Evolutionary conservation across 2,888 invertebrate species (phyloP).

Genomic region (Phengaris arion): DNA sequence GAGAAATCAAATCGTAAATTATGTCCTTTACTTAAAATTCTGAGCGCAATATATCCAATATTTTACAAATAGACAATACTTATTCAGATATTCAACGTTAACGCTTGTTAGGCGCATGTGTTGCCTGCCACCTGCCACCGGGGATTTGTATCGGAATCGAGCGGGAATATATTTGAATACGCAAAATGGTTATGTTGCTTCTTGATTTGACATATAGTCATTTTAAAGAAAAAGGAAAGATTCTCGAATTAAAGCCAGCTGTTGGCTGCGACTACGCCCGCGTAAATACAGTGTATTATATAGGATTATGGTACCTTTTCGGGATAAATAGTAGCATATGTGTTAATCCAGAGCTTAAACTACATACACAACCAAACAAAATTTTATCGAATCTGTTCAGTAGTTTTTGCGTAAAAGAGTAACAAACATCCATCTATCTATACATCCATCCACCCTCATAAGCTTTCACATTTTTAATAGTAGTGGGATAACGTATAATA

Average conservation of each 20-base stretch:
- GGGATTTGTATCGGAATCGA: conserved; percentile 30
- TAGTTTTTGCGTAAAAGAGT: no score
- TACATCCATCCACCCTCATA: no score
- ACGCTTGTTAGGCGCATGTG: conserved; percentile 30
- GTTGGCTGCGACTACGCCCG: no score
- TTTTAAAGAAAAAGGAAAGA: neutral
- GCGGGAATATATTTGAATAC: conserved; percentile 29
- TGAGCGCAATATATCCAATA: conserved; percentile 17
- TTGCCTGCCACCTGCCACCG: conserved; percentile 22
- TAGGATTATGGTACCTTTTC: no score
- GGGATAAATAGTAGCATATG: no score
- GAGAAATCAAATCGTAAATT: conserved; percentile 12
- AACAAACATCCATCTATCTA: no score
- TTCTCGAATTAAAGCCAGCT: neutral
- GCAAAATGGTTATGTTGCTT: conserved; percentile 15
- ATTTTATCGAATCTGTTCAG: no score
- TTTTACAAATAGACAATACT: conserved; percentile 29
- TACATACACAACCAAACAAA: no score
- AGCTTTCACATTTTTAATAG: no score
- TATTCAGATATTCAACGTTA: conserved; percentile 29
- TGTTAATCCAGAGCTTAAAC: no score
- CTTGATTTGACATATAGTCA: neutral
- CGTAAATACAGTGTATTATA: no score
- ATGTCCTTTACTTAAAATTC: conserved; percentile 19
- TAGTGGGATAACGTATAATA: no score